Base-by-base conservation (phyloP, 2,888 invertebrate species). In the Ectropis crepuscularia region DNA sequence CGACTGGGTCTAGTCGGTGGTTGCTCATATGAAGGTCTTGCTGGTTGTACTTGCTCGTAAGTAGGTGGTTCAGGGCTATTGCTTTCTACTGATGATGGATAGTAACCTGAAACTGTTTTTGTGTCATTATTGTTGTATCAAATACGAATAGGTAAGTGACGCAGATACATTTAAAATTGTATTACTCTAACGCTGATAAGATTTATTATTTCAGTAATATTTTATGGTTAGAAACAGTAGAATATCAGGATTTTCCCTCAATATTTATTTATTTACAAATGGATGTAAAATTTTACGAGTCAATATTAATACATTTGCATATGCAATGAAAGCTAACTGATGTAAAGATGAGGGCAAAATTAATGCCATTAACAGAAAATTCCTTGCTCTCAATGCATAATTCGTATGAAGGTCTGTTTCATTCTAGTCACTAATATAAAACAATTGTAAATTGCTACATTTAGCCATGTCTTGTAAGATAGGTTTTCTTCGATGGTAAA, bases 1-100 rank as follows among this genome's bases (percentile, higher is more conserved):
- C 59, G 65, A 12, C n/a, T 48, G 5, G 61, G 64, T 41, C 12
- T 51, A 11, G n/a, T 51, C 7, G 12, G 57, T 53, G 67, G 62
- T 16, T 53, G 48, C 8, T 60, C 58, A 16, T 62, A 62, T 10
- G 51, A 43, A 9, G 62, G 63, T 6, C 43, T 53, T 45, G 57
- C 16, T 16, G 57, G 57, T 6, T 41, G 8, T 38, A 11, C 11
- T 11, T 8, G 59, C n/a, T 62, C 59, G 45, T 62, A 62, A 5
- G 46, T 42, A 10, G 64, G 63, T 1, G 12, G 47, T 50, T 53
- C 43, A 8, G 58, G 63, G 6, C 41, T 4, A 45, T 46, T 50
- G 41, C 36, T 50, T 6, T 37, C 45, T 4, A 28, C 16, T 28
- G 16, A 28, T 28, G 37, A 55, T 42, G 59, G 59, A n/a, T 48